Conservation (phyloP, 2,797 vertebrate species). For the Sebastolobus altivelis region DNA sequence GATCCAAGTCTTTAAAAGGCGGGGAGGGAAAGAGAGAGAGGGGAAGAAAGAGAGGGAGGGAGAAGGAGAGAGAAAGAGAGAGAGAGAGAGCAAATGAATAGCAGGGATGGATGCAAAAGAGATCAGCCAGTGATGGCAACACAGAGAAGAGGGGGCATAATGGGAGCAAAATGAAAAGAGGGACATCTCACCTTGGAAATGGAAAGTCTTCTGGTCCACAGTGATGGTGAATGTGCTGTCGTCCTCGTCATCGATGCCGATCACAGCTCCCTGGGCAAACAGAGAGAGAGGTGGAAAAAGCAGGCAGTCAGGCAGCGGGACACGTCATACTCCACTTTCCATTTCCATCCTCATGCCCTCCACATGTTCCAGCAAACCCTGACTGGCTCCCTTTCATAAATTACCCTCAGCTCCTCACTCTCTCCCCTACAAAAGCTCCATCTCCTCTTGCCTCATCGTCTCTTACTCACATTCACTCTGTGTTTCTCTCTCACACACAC, state of each 20-base stretch:
- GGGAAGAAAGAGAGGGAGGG: constrained; percentile 16
- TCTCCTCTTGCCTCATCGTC: constrained; percentile 22
- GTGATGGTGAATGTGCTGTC: constrained; percentile 99
- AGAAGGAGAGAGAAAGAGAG: constrained; percentile 12
- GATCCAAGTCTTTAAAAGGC: constrained; percentile 73
- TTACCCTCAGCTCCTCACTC: constrained; percentile 73
- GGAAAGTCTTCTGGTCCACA: constrained; percentile 99
- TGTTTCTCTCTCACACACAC: constrained; percentile 15
- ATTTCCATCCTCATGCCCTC: constrained; percentile 81
- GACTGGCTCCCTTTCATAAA: constrained; percentile 71
- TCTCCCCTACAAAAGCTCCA: constrained; percentile 65
- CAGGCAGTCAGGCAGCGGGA: constrained; percentile 87
- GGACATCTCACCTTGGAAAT: constrained; percentile 97
- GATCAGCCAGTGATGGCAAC: constrained; percentile 35
- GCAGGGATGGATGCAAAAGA: not conserved
- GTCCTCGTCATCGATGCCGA: constrained; percentile 99
- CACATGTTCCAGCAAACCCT: constrained; percentile 83
- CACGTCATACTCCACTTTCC: constrained; percentile 91
- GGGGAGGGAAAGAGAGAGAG: constrained; percentile 49
- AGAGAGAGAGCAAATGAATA: not conserved
- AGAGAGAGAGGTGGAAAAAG: constrained; percentile 71
- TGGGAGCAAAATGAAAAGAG: constrained; percentile 18
- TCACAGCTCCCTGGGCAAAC: constrained; percentile 98
- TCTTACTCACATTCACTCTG: constrained; percentile 57
- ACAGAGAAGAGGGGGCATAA: constrained; percentile 10